phyloP scores from a whole-genome alignment of 1,140 invertebrate genomes.

The Apocrypta bakeri region DNA sequence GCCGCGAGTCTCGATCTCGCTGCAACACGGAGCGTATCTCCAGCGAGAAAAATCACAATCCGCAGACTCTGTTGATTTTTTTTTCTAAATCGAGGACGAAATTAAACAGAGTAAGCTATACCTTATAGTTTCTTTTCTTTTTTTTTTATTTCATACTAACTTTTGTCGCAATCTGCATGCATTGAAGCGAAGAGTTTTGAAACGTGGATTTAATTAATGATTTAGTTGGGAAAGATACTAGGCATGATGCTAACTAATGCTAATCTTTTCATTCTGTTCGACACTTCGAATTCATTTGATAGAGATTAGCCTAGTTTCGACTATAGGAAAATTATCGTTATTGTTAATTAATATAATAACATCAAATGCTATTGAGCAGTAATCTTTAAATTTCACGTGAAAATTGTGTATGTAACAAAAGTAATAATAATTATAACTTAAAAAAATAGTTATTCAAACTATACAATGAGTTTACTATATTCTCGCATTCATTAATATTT shows the following conservation, averaged over 20 bases:
- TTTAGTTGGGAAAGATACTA: not conserved
- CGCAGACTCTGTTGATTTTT: not conserved
- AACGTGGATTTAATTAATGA: not conserved
- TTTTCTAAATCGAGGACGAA: not conserved
- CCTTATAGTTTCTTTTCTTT: not conserved
- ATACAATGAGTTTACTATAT: not conserved
- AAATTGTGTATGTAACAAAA: not conserved
- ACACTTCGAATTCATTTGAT: not conserved
- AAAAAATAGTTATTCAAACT: not conserved
- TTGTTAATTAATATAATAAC: not conserved
- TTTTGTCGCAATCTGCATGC: not conserved
- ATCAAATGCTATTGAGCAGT: not conserved
- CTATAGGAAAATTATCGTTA: not conserved
- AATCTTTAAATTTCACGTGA: not conserved
- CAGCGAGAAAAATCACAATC: not conserved
- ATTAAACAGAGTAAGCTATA: not conserved
- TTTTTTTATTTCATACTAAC: not conserved
- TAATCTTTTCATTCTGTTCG: not conserved
- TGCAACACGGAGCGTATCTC: slow-evolving; percentile 17
- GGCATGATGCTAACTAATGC: not conserved
- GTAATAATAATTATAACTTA: too few species aligned
- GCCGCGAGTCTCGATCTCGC: slow-evolving; percentile 28
- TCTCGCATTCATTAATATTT: not conserved
- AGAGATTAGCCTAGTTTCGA: not conserved
- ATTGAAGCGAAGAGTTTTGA: not conserved